Evolutionary conservation across 2,888 invertebrate species (phyloP).

Genomic region (Chrysolina americana): DNA sequence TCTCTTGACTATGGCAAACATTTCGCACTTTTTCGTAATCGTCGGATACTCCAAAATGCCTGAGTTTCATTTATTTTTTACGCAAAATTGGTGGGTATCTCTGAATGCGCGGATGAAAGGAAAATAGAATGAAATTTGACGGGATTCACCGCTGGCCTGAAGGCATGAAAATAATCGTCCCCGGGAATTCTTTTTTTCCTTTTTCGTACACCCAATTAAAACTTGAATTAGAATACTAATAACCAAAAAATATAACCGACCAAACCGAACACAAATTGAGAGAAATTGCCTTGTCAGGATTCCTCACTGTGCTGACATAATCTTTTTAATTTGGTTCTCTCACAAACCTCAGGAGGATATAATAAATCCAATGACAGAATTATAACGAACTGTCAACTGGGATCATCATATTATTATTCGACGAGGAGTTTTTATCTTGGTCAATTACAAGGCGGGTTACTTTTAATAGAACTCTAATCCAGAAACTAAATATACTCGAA

Average conservation of each 20-base stretch:
- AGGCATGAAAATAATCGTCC: slow-evolving; percentile 1
- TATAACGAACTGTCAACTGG: slow-evolving; percentile 49
- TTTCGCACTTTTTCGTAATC: too few species aligned
- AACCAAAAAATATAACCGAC: slow-evolving; percentile 15
- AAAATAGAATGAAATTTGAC: neutral
- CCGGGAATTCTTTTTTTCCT: slow-evolving; percentile 5
- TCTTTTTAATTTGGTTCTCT: slow-evolving; percentile 15
- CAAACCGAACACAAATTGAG: slow-evolving; percentile 34
- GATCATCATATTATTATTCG: slow-evolving; percentile 46
- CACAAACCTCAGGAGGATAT: slow-evolving; percentile 1
- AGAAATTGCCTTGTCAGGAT: slow-evolving; percentile 38
- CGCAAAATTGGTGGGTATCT: neutral
- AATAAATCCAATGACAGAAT: slow-evolving; percentile 50
- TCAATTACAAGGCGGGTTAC: slow-evolving; percentile 50
- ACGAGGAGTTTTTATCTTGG: slow-evolving; percentile 37
- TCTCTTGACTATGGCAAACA: too few species aligned
- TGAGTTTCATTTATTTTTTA: neutral
- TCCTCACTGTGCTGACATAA: slow-evolving; percentile 27
- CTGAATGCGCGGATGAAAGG: neutral
- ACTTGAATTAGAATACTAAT: slow-evolving; percentile 17
- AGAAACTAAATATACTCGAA: slow-evolving; percentile 52
- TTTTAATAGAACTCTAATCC: slow-evolving; percentile 56
- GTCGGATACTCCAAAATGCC: neutral
- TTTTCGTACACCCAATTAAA: slow-evolving; percentile 21
- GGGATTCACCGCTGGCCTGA: neutral